phyloP scores from a whole-genome alignment of 1,140 invertebrate genomes.

The Lucilia sericata region DNA sequence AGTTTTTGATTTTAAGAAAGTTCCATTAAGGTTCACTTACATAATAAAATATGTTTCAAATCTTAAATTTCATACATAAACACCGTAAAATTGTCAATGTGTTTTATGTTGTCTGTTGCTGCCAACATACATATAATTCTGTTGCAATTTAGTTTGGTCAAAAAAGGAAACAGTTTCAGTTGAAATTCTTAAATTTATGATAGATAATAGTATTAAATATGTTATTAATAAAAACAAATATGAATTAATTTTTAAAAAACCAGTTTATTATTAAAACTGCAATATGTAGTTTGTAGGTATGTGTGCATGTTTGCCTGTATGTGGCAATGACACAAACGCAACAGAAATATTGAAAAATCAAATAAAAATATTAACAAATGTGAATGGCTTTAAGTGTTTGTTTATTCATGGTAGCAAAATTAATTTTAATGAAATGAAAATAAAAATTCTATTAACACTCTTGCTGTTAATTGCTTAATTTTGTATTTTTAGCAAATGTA shows the following conservation, averaged over 20 bases:
- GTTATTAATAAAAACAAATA: background rate
- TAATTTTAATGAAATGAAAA: background rate
- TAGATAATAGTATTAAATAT: background rate
- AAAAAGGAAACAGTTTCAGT: background rate
- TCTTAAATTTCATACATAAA: background rate
- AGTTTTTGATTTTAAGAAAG: background rate
- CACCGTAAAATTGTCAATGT: background rate
- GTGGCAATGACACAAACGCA: background rate
- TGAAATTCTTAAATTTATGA: background rate
- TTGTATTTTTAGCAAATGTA: background rate
- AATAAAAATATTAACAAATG: background rate
- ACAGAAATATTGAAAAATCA: background rate
- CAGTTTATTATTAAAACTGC: background rate
- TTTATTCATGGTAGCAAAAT: background rate
- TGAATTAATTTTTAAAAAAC: background rate
- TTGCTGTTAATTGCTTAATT: background rate
- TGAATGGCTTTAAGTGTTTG: background rate
- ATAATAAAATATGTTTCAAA: too few relatives aligned
- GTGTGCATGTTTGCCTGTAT: too few relatives aligned
- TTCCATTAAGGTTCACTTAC: background rate
- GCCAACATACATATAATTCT: background rate
- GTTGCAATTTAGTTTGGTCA: background rate
- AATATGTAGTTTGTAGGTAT: background rate
- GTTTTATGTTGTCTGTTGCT: background rate
- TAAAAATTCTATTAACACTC: conserved; percentile 6